phyloP scores from a whole-genome alignment of 2,888 invertebrate genomes.

The Clistopyga incitator region DNA sequence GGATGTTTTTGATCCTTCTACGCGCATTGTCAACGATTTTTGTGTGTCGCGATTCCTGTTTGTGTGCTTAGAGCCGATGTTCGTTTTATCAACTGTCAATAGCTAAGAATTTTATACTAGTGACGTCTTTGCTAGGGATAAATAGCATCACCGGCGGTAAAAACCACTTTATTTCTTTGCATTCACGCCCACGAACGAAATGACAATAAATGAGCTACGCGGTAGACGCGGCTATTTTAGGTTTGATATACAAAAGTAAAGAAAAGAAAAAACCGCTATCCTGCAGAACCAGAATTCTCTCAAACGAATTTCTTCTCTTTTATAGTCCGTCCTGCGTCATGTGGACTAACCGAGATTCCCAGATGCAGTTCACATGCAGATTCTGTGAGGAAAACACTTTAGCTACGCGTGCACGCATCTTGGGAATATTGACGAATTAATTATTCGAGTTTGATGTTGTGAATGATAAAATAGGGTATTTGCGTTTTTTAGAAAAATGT shows the following conservation, averaged over 20 bases:
- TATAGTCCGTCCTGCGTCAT: background rate
- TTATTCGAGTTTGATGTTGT: too few species aligned
- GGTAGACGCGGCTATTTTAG: background rate
- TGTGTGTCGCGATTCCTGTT: background rate
- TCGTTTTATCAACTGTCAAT: constrained; percentile 1
- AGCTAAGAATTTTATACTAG: background rate
- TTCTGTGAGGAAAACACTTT: background rate
- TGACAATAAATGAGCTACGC: background rate
- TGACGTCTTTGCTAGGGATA: background rate
- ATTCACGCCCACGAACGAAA: background rate
- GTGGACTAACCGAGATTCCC: background rate
- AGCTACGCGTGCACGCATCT: background rate
- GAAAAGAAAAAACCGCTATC: background rate
- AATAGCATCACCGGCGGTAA: background rate
- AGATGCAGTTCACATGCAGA: background rate
- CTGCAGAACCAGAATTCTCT: background rate
- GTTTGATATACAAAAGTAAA: background rate
- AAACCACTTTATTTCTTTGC: background rate
- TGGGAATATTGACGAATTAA: background rate
- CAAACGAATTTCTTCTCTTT: background rate
- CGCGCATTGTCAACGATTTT: constrained; percentile 11
- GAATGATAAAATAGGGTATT: background rate
- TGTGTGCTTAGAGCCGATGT: background rate
- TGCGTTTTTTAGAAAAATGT: background rate
- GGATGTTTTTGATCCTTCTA: background rate